Conservation (phyloP, 2,888 invertebrate species). For the Crossocerus cetratus region DNA sequence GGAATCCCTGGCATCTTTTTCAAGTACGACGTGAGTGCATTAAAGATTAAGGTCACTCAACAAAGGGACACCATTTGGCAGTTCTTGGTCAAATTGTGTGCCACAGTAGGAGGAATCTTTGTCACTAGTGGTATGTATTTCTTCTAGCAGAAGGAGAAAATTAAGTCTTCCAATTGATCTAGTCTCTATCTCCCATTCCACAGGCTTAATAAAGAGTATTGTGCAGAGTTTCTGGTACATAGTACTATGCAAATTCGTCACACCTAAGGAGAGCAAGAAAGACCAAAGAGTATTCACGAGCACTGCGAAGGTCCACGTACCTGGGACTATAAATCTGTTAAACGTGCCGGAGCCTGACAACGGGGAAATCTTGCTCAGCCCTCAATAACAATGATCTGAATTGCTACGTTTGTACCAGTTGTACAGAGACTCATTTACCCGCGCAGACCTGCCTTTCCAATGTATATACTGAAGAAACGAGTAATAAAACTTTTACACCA, state of each 20-base stretch:
- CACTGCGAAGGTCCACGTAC: constrained; percentile 14
- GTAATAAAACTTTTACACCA: no score
- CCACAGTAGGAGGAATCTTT: constrained; percentile 95
- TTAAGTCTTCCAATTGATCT: no score
- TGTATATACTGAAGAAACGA: no score
- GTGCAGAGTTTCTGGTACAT: constrained; percentile 70
- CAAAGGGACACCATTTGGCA: constrained; percentile 87
- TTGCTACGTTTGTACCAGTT: no score
- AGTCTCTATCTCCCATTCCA: constrained; percentile 7
- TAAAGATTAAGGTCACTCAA: constrained; percentile 90
- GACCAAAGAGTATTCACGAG: constrained; percentile 15
- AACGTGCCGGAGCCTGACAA: constrained; percentile 56
- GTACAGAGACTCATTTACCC: no score
- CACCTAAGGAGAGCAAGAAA: constrained; percentile 34
- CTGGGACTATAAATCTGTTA: constrained; percentile 57
- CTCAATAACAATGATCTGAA: constrained; percentile 52
- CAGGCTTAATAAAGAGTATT: constrained; percentile 68
- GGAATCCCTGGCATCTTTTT: constrained; percentile 96
- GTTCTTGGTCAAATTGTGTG: constrained; percentile 92
- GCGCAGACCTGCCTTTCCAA: no score
- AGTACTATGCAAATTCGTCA: constrained; percentile 62
- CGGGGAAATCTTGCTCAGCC: constrained; percentile 59
- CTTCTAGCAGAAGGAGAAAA: not conserved
- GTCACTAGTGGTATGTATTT: constrained; percentile 85
- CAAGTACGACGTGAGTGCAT: constrained; percentile 95